Base-by-base conservation (phyloP, 2,113 vertebrate genomes). In the Pyrgilauda ruficollis region DNA sequence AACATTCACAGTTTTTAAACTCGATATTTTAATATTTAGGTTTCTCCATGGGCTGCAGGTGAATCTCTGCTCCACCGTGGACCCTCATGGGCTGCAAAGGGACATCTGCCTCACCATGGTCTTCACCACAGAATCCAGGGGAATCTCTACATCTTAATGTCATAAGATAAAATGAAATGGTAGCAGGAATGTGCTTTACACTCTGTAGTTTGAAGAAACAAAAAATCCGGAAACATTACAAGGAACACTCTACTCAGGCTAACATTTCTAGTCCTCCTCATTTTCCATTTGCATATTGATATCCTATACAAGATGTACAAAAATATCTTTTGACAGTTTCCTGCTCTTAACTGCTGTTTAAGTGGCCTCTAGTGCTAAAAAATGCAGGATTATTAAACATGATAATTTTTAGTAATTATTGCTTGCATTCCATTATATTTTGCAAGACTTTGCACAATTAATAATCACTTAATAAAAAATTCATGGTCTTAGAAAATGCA, bases 71-170 rank as follows among this genome's bases (percentile, higher is more conserved):
- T 86, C 11, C 35, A n/a, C 11, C 4, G 1, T 39, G 9, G 4
- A 19, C 12, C 19, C 26, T 46, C 17, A 8, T 31, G 39, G 27
- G 27, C 37, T 75, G 16, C 22, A 68, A 49, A 44, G 9, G 6
- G 5, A 27, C 37, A 35, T 30, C n/a, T 37, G 23, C 4, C 62
- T 64, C 11, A 23, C 6, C 8, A 16, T 37, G 26, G 7, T 15
- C 44, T 79, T 10, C 49, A 16, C 7, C 13, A 70, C 0, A 0
- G 7, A 7, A 49, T 70, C 8, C 15, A 70, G 35, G 7, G 5
- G 15, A 49, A 59, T 39, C 14, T 75, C n/a, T 62, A 21, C 20
- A 19, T 47, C 7, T 77, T 77, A 58, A 64, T 50, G 14, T 49
- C 50, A 64, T 58, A n/a, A 37, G 31, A 53, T 15, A 64, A 79